phyloP scores from a whole-genome alignment of 30 jellyfish, hydroid and myxozoan species.

The Turritopsis dohrnii region DNA sequence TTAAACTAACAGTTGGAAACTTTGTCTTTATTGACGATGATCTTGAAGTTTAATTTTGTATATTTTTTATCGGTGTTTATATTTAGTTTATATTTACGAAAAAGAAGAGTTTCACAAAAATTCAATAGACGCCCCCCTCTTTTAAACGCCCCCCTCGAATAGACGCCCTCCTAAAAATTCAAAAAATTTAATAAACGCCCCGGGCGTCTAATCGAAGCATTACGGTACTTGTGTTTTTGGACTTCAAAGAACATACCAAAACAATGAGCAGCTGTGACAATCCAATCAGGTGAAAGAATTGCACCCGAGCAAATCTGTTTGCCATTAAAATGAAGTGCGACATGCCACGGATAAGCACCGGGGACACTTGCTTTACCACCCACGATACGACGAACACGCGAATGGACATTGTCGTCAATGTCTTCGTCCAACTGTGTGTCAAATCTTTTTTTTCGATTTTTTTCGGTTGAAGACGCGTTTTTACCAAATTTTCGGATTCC shows the following conservation, averaged over 20 bases:
- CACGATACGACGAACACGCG: conserved; percentile 46
- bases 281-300: conserved; percentile 64
- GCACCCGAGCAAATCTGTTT: conserved; percentile 74
- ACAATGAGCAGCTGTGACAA: conserved; percentile 81
- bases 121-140: no score
- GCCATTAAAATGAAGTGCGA: conserved; percentile 54
- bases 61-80: no score
- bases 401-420: neutral
- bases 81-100: no score
- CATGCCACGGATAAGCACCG: conserved; percentile 95
- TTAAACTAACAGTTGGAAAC: no score
- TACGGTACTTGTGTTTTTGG: no score
- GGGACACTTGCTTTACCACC: conserved; percentile 54
- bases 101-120: no score
- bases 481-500: conserved; percentile 4
- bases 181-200: no score
- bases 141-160: no score
- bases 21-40: no score
- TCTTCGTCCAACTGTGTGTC: neutral
- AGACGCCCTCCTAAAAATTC: no score
- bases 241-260: conserved; percentile 86
- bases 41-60: no score
- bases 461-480: neutral
- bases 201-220: no score
- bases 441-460: conserved; percentile 6